These are phyloP conservation scores for Scylla paramamosain DNA, from an alignment of 1,140 invertebrate genomes.

Conservation along the genomic window DNA sequence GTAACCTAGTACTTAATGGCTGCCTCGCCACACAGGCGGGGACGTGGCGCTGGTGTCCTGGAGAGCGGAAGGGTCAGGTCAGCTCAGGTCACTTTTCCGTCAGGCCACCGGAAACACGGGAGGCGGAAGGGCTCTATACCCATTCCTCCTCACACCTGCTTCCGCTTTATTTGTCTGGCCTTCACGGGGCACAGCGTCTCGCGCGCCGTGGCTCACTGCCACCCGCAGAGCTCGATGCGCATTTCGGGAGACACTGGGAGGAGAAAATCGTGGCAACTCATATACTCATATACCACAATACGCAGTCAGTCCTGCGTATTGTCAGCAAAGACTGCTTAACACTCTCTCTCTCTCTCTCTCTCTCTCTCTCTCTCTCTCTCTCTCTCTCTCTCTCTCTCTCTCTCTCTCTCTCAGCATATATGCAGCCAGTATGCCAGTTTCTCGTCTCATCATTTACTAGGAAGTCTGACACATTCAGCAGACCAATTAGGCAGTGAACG, in stretches of 20 bases:
- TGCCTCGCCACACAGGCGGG: no score
- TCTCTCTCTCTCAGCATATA: background rate
- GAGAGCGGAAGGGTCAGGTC: background rate
- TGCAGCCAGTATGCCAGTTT: background rate
- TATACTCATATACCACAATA: no score
- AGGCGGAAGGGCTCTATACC: background rate
- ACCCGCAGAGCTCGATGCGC: no score
- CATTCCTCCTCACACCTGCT: background rate
- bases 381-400: background rate
- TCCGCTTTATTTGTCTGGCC: background rate
- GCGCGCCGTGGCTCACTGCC: no score
- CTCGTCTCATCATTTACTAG: background rate
- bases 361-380: no score
- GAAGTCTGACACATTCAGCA: background rate
- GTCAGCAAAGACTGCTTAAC: background rate
- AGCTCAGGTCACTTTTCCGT: background rate
- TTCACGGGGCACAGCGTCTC: background rate
- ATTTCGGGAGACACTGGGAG: no score
- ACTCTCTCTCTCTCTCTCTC: background rate
- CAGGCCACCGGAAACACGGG: background rate
- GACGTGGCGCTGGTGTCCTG: background rate
- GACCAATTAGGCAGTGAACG: background rate
- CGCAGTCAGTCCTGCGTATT: no score
- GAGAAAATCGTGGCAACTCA: no score
- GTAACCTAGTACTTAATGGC: no score